Evolutionary conservation across 1,140 invertebrate genomes (phyloP).

Genomic region (Microvelia longipes): DNA sequence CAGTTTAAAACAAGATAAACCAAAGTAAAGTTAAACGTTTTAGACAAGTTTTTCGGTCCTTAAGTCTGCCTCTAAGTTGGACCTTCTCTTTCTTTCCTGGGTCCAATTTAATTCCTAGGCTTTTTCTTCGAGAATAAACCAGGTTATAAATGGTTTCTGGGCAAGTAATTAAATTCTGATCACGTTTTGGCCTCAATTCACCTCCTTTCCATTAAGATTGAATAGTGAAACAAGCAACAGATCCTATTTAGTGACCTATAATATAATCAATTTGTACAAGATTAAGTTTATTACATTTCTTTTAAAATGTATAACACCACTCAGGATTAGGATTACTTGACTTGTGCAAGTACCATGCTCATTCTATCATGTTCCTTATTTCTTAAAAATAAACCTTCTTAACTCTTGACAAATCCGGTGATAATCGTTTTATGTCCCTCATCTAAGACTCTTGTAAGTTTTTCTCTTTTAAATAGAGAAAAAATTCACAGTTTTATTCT

Average conservation of each 20-base stretch:
- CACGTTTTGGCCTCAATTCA: not conserved
- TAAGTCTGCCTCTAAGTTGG: not conserved
- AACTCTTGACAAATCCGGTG: too few species aligned
- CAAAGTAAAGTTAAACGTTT: not conserved
- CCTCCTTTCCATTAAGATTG: not conserved
- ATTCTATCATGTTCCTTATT: too few species aligned
- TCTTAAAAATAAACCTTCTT: too few species aligned
- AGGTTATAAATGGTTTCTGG: not conserved
- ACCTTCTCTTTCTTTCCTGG: not conserved
- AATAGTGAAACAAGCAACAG: not conserved
- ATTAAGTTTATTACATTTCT: too few species aligned
- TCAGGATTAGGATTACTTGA: too few species aligned
- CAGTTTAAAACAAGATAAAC: not conserved
- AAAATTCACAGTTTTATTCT: too few species aligned
- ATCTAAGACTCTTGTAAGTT: too few species aligned
- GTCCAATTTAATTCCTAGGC: not conserved
- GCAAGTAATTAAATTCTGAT: not conserved
- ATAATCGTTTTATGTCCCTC: too few species aligned
- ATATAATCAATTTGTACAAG: not conserved
- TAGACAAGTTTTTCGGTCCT: not conserved
- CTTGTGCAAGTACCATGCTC: too few species aligned
- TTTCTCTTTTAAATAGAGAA: too few species aligned
- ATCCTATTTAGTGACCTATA: not conserved
- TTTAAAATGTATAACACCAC: too few species aligned
- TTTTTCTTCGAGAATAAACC: not conserved